Conservation (phyloP, 1,140 invertebrate genomes). For the Leptinotarsa texana region DNA sequence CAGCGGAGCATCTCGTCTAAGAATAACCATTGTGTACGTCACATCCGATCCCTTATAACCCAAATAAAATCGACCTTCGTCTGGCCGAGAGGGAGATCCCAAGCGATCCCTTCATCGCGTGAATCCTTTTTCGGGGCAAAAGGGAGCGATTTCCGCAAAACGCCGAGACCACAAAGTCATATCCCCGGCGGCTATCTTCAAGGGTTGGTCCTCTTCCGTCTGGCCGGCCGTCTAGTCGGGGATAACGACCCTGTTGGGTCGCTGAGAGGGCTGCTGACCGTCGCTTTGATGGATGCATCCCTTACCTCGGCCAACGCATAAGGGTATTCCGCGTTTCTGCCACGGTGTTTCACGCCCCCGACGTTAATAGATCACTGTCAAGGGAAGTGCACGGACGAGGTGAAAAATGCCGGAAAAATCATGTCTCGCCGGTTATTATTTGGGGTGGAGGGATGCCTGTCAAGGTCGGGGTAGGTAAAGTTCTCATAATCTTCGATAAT, state of each 20-base stretch:
- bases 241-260: constrained; percentile 31
- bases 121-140: constrained; percentile 40
- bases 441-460: background rate
- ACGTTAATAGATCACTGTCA: constrained; percentile 37
- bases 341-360: constrained; percentile 29
- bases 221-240: constrained; percentile 32
- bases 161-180: constrained; percentile 28
- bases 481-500: too few relatives aligned
- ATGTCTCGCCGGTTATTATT: background rate
- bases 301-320: constrained; percentile 36
- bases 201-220: constrained; percentile 17
- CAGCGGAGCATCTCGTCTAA: constrained; percentile 30
- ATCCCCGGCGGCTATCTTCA: constrained; percentile 28
- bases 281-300: constrained; percentile 33
- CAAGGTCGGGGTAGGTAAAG: too few relatives aligned
- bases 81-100: constrained; percentile 6
- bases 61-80: constrained; percentile 43
- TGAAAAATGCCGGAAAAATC: background rate
- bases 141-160: constrained; percentile 41
- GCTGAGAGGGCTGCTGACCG: constrained; percentile 22
- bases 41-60: constrained; percentile 34
- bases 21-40: constrained; percentile 44
- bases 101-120: constrained; percentile 35
- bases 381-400: constrained; percentile 10
- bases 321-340: constrained; percentile 24